Evolutionary conservation across 2,113 vertebrate species (phyloP).

Genomic region (Mobula birostris): DNA sequence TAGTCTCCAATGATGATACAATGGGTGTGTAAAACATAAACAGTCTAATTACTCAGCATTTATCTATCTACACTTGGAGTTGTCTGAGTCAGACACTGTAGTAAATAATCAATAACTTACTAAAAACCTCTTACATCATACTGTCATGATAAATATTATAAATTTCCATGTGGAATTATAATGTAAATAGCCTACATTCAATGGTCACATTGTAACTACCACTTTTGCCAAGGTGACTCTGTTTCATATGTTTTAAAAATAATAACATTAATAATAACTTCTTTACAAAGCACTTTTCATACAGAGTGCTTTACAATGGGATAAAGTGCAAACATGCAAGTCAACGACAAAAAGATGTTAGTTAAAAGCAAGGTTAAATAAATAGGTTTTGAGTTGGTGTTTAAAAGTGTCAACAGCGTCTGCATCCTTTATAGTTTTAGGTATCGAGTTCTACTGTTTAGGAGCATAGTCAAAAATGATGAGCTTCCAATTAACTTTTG

Average conservation of each 20-base stretch:
- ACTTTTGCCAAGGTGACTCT: not conserved
- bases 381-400: too few relatives aligned
- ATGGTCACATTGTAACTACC: not conserved
- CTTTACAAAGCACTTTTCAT: too few relatives aligned
- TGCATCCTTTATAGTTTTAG: too few relatives aligned
- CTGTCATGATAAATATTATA: not conserved
- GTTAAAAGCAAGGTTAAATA: too few relatives aligned
- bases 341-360: too few relatives aligned
- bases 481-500: too few relatives aligned
- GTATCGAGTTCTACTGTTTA: too few relatives aligned
- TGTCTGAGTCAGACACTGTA: not conserved
- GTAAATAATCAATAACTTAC: not conserved
- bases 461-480: too few relatives aligned
- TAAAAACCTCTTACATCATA: not conserved
- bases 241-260: not conserved
- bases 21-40: not conserved
- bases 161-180: not conserved
- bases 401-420: too few relatives aligned
- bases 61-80: not conserved
- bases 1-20: not conserved
- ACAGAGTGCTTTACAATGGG: too few relatives aligned
- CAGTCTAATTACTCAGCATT: not conserved
- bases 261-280: too few relatives aligned
- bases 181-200: not conserved
- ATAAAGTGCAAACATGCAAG: too few relatives aligned